Conservation (phyloP, 2,113 vertebrate genomes). For the Canis aureus region DNA sequence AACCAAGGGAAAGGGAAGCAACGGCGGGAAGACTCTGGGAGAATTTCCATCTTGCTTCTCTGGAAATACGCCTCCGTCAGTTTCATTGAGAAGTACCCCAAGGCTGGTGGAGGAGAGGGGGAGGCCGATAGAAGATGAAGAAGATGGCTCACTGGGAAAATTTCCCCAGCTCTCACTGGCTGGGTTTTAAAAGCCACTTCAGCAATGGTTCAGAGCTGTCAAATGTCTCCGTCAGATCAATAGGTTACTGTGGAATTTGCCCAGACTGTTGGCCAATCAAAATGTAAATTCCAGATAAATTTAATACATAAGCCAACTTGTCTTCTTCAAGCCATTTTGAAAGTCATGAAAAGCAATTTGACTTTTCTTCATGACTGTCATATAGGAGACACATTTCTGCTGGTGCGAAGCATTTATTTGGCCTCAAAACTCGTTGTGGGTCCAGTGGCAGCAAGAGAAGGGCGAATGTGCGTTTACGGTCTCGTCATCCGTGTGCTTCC, state of each 20-base stretch:
- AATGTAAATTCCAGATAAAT: conserved; percentile 88
- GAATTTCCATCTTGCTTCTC: conserved; percentile 77
- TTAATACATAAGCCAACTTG: conserved; percentile 87
- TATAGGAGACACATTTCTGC: conserved; percentile 64
- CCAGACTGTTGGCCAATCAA: conserved; percentile 86
- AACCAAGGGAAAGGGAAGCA: background rate
- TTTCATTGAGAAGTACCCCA: conserved; percentile 83
- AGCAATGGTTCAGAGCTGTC: conserved; percentile 86
- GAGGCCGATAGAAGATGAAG: conserved; percentile 84
- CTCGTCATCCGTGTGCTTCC: background rate
- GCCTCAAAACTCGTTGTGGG: conserved; percentile 14
- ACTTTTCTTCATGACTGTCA: conserved; percentile 81
- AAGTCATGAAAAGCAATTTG: conserved; percentile 86
- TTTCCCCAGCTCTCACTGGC: conserved; percentile 72
- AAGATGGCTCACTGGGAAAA: conserved; percentile 83
- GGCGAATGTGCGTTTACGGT: background rate
- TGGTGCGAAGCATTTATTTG: conserved; percentile 63
- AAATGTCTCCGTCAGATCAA: conserved; percentile 86
- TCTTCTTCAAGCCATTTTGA: conserved; percentile 83
- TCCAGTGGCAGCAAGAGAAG: background rate
- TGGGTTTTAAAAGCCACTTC: conserved; percentile 87
- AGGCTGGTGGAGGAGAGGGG: conserved; percentile 70
- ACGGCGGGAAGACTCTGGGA: conserved; percentile 20
- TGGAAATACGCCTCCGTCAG: conserved; percentile 83
- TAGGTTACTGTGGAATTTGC: conserved; percentile 85